Evolutionary conservation across 2,888 invertebrate genomes (phyloP).

Genomic region (Phortica okadai): DNA sequence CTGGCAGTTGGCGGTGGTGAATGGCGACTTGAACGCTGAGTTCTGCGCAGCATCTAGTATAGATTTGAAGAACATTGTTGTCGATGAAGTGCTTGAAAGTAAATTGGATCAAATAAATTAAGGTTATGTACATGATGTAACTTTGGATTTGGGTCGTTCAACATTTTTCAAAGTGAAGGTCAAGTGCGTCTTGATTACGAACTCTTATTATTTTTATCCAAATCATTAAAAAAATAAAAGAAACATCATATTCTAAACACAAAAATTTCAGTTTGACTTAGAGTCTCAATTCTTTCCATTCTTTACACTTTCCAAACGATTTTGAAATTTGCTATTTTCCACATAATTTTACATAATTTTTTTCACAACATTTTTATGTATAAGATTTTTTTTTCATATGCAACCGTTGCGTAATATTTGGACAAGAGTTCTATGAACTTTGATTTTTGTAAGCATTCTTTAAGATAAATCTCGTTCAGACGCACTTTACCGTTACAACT

Average conservation of each 20-base stretch:
- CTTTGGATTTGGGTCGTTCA: background rate
- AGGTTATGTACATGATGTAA: conserved; percentile 29
- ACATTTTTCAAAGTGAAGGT: conserved; percentile 15
- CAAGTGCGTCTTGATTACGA: background rate
- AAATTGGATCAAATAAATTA: background rate
- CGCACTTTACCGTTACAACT: conserved; percentile 27
- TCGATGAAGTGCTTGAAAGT: conserved; percentile 28
- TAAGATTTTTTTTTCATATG: conserved; percentile 43
- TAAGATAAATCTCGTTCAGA: conserved; percentile 19
- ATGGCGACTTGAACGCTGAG: conserved; percentile 82
- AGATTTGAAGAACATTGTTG: conserved; percentile 79
- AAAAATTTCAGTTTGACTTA: background rate
- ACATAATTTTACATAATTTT: conserved; percentile 59
- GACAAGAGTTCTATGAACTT: conserved; percentile 20
- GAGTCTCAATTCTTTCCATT: too few species aligned
- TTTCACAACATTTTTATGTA: conserved; percentile 39
- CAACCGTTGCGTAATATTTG: conserved; percentile 54
- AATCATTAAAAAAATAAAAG: background rate
- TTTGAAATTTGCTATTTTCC: background rate
- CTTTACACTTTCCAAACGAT: background rate
- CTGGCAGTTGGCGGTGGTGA: conserved; percentile 80
- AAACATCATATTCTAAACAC: background rate
- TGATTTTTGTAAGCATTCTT: background rate
- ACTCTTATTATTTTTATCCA: background rate
- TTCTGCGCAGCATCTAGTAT: conserved; percentile 81